Evolutionary conservation across 2,888 invertebrate species (phyloP), one percentile per base, ranked within the genome.

Genomic region (Callyntrura sp.): DNA sequence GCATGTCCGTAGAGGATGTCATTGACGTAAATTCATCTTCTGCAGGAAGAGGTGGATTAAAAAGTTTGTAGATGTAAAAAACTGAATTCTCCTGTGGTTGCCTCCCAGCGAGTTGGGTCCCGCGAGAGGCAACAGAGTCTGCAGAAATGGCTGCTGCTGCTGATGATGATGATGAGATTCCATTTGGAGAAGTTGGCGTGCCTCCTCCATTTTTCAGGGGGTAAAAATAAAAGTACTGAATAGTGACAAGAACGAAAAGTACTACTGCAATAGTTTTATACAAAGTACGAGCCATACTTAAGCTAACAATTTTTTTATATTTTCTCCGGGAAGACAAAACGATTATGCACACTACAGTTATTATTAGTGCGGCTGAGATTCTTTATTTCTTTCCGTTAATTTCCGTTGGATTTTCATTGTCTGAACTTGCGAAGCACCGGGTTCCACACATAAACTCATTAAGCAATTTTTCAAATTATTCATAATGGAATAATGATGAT

Each of bases 181-280:
- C 60, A 60, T 62, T 57, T 0, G 45, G 45, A 17, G 20, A 25
- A 6, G 85, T 11, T 35, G 35, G 6, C 6, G 35, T 35, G 35
- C 78, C 85, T 17, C 48, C 62, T 20, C 65, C 86, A 78, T 86
- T 90, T 82, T 91, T 92, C 17, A 91, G 20, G 9, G 92, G 92
- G 48, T 91, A 92, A 73, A 92, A 91, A 65, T 91, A 92, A 91
- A 92, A 90, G 83, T 92, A 92, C 82, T 92, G 92, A 28, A 92
- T 90, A 35, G 91, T 91, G 79, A 91, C 91, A 20, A 92, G 86
- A 79, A 92, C 88, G 8, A 92, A 84, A 43, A 92, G 86, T 60
- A 91, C 87, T 45, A 84, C 87, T 35, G 90, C 91, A 14, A 92
- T 88, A 8, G 86, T 87, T 65, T 90, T 90, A 73, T 90, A 88